Evolutionary conservation across 2,888 invertebrate genomes (phyloP), one percentile per base, ranked within the genome.

Genomic region (Malacosoma neustria): DNA sequence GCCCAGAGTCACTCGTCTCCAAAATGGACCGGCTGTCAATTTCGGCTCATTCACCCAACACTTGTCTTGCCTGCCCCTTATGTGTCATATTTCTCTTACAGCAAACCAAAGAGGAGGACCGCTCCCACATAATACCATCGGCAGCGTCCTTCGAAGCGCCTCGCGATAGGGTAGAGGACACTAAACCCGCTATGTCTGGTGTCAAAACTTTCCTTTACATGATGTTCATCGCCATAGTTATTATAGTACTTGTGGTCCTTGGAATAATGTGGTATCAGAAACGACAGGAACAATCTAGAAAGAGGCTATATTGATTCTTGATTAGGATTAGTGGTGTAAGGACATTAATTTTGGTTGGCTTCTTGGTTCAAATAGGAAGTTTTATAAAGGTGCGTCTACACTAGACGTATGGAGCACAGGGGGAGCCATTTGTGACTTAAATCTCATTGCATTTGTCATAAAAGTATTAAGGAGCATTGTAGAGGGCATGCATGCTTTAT

Each of bases 201-300:
- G 89, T 96, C 37, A 98, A 97, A 73, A 91, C 97, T 36, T 96
- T 98, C 79, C 87, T 97, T 2, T 88, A 96, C 43, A 92, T 98
- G 84, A 87, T 99, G 51, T 87, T 93, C 36, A 92, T 93, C 9
- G 91, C 97, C 36, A 87, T 98, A 14, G 93, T 92, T 2, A 74
- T 97, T 6, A 93, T 95, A 32, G 94, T 92, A 0, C 89, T 93
- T 45, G 92, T 94, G 0, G 93, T 97, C 2, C 89, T 97, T 37
- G 97, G 94, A 14, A 93, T 98, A 43, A 93, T 97, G 88, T 93
- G 95, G 71, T 97, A 97, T 71, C 96, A 97, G 70, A 97, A 97
- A 66, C 91, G 93, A 42, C 94, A 95, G 66, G 95, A 96, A 65
- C 92, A 94, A 49, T 92, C 92, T 41, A 89, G 96, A 57, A 98